These are phyloP conservation scores for Eristalis pertinax DNA, from an alignment of 2,888 invertebrate species.

Conservation along the genomic window DNA sequence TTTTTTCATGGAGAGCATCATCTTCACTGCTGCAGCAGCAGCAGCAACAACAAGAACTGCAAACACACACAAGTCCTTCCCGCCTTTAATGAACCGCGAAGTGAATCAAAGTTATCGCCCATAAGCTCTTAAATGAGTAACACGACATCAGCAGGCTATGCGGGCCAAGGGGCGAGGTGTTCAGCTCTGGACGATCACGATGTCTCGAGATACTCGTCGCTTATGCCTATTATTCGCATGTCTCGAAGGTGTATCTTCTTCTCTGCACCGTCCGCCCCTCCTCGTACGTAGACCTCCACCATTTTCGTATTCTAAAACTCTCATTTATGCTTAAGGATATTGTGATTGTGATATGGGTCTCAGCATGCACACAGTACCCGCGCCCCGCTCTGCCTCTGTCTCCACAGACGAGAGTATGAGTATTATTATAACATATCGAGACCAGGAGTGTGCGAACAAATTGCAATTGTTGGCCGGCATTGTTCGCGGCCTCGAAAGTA, in stretches of 20 bases:
- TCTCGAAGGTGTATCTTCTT: conserved; percentile 58
- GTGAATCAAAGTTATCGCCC: conserved; percentile 78
- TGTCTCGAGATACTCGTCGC: conserved; percentile 37
- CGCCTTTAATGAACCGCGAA: conserved; percentile 81
- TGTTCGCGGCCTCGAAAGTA: conserved; percentile 76
- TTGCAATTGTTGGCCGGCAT: conserved; percentile 81
- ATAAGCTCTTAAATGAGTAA: conserved; percentile 71
- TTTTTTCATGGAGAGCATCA: conserved; percentile 51
- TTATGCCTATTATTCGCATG: conserved; percentile 59
- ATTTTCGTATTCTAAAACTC: conserved; percentile 53
- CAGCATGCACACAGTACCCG: neutral
- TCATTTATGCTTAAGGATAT: conserved; percentile 65
- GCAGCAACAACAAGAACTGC: conserved; percentile 23
- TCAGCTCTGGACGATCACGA: conserved; percentile 52
- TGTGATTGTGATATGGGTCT: conserved; percentile 65
- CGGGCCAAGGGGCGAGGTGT: conserved; percentile 32
- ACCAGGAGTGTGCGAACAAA: conserved; percentile 80
- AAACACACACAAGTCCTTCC: conserved; percentile 62
- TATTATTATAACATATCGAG: conserved; percentile 67
- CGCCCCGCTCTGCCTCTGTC: neutral
- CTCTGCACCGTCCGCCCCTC: neutral
- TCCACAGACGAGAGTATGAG: neutral
- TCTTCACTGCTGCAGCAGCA: conserved; percentile 10
- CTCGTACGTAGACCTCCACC: conserved; percentile 20
- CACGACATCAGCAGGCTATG: conserved; percentile 42